A percentile compares a stretch with the other conserved stretches of the same genome.
Conservation (phyloP, 2,888 invertebrate genomes). For the Cataglyphis altisquamis region DNA sequence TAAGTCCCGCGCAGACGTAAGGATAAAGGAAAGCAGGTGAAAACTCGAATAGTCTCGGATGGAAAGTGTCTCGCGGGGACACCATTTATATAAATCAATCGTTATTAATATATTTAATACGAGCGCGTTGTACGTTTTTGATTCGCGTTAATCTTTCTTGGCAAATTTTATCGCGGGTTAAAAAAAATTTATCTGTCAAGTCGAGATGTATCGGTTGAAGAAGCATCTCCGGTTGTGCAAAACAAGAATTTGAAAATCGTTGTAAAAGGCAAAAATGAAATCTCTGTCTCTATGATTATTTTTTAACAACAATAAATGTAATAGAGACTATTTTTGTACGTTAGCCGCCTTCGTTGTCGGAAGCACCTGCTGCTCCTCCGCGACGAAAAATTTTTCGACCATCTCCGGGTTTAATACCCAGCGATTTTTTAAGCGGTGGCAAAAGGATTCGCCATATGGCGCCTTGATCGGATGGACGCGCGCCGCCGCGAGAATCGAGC, state of each 20-base stretch:
- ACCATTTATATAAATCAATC: constrained; percentile 57
- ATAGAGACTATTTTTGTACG: background rate
- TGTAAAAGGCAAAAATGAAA: background rate
- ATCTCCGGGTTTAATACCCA: constrained; percentile 71
- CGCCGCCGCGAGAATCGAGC: constrained; percentile 68
- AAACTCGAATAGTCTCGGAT: constrained; percentile 41
- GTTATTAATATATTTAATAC: background rate
- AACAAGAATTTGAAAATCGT: background rate
- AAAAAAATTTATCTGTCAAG: background rate
- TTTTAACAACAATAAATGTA: background rate
- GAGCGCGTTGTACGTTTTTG: background rate
- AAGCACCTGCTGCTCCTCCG: constrained; percentile 73
- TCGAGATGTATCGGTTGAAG: background rate
- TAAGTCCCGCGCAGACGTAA: constrained; percentile 66
- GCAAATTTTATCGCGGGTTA: background rate
- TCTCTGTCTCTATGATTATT: background rate
- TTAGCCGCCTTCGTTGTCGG: background rate
- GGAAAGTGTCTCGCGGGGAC: constrained; percentile 15
- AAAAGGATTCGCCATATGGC: constrained; percentile 86
- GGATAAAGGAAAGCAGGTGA: constrained; percentile 74
- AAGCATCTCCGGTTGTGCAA: background rate
- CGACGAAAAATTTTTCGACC: constrained; percentile 68
- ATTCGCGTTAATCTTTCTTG: background rate
- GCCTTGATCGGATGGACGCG: constrained; percentile 68
- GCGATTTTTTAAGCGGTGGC: constrained; percentile 75